A percentile compares a stretch with the other conserved stretches of the same genome.
Conservation (phyloP, 2,888 invertebrate genomes). For the Eilema depressum region DNA sequence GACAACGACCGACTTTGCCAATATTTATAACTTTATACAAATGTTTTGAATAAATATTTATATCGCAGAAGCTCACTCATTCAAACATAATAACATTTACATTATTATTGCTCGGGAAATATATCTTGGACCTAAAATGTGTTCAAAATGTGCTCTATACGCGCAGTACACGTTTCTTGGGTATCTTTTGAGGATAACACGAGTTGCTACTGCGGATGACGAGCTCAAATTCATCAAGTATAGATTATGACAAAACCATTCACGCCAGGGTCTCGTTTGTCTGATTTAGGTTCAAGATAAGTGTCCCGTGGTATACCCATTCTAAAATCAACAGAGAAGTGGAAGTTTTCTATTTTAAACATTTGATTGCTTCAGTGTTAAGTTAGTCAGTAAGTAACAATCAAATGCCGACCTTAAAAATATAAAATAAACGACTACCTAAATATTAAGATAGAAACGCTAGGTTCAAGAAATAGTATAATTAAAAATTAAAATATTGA, state of each 20-base stretch:
- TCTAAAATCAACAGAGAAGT: background rate
- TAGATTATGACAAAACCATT: too few species aligned
- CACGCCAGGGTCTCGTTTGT: too few species aligned
- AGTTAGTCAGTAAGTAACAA: slow-evolving; percentile 27
- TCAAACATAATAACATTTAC: slow-evolving; percentile 14
- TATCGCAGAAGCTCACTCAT: slow-evolving; percentile 26
- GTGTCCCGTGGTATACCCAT: too few species aligned
- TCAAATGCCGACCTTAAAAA: slow-evolving; percentile 41
- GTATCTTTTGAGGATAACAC: too few species aligned
- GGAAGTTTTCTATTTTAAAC: slow-evolving; percentile 15
- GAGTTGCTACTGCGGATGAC: too few species aligned
- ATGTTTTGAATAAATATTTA: slow-evolving; percentile 27
- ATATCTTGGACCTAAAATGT: too few species aligned
- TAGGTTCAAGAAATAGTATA: slow-evolving; percentile 26
- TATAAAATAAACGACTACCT: slow-evolving; percentile 39
- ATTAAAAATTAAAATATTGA: slow-evolving; percentile 32
- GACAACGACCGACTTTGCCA: slow-evolving; percentile 20
- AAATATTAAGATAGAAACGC: slow-evolving; percentile 34
- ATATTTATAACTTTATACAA: slow-evolving; percentile 13
- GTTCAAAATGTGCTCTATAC: too few species aligned
- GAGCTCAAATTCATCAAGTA: too few species aligned
- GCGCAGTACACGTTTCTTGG: too few species aligned
- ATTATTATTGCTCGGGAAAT: too few species aligned
- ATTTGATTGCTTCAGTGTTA: slow-evolving; percentile 31
- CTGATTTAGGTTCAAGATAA: too few species aligned